A percentile compares a stretch with the other conserved stretches of the same genome.
Conservation (phyloP, 2,113 vertebrate species). For the Eretmochelys imbricata region DNA sequence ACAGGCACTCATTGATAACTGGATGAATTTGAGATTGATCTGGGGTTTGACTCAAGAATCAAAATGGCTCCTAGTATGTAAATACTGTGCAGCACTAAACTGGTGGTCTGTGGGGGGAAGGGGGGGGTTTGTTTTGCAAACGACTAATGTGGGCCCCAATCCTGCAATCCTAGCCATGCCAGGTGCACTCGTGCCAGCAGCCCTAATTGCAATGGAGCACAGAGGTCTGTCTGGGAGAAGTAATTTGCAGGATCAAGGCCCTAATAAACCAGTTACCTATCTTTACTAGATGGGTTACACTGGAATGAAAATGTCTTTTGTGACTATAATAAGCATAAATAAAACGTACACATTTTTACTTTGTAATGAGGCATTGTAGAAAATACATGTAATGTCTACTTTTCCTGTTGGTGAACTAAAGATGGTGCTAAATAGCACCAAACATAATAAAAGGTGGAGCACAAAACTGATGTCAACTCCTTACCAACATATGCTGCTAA, state of each 20-base stretch:
- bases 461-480: background rate
- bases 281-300: background rate
- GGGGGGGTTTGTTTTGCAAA: background rate
- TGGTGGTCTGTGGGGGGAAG: background rate
- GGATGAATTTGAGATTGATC: background rate
- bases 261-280: background rate
- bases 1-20: background rate
- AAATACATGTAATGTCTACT: background rate
- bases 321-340: background rate
- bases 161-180: background rate
- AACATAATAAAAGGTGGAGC: background rate
- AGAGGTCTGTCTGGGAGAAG: background rate
- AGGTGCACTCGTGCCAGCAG: background rate
- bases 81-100: background rate
- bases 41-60: background rate
- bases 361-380: background rate
- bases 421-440: background rate
- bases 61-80: fast-evolving
- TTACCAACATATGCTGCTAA: background rate
- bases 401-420: background rate
- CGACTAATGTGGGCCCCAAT: background rate
- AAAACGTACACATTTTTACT: background rate
- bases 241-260: background rate
- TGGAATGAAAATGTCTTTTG: background rate
- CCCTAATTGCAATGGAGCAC: background rate